Evolutionary conservation across 2,113 vertebrate species (phyloP).

Genomic region (Zosterops japonicus): DNA sequence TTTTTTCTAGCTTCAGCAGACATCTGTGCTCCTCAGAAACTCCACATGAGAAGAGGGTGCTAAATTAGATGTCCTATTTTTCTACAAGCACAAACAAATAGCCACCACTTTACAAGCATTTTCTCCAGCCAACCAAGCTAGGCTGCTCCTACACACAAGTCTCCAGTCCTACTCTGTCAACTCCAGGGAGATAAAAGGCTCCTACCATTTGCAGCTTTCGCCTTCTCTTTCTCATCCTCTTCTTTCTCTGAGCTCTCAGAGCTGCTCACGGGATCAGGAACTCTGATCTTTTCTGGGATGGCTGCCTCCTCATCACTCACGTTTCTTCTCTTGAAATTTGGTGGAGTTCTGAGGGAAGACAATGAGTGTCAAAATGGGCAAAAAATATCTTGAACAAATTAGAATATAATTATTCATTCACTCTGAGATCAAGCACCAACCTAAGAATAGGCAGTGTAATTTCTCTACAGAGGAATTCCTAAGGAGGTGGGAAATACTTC

Average conservation of each 20-base stretch:
- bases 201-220: constrained; percentile 61
- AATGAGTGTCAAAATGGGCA: background rate
- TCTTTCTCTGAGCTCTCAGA: constrained; percentile 81
- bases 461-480: background rate
- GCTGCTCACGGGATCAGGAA: constrained; percentile 76
- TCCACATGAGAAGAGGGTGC: background rate
- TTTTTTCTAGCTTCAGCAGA: constrained; percentile 6
- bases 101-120: background rate
- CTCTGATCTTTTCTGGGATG: constrained; percentile 64
- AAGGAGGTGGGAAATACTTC: background rate
- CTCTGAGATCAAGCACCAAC: background rate
- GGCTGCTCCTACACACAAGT: background rate
- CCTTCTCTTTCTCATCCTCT: constrained; percentile 70
- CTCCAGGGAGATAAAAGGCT: background rate
- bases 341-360: constrained; percentile 65
- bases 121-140: background rate
- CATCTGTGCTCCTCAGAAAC: constrained; percentile 15
- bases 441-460: background rate
- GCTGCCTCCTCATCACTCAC: constrained; percentile 38
- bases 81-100: background rate
- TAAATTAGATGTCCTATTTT: constrained; percentile 10
- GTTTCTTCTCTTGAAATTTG: constrained; percentile 65
- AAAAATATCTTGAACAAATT: background rate
- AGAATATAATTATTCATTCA: background rate
- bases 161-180: background rate